phyloP scores from a whole-genome alignment of 2,797 vertebrate species.

The Gymnothorax javanicus region DNA sequence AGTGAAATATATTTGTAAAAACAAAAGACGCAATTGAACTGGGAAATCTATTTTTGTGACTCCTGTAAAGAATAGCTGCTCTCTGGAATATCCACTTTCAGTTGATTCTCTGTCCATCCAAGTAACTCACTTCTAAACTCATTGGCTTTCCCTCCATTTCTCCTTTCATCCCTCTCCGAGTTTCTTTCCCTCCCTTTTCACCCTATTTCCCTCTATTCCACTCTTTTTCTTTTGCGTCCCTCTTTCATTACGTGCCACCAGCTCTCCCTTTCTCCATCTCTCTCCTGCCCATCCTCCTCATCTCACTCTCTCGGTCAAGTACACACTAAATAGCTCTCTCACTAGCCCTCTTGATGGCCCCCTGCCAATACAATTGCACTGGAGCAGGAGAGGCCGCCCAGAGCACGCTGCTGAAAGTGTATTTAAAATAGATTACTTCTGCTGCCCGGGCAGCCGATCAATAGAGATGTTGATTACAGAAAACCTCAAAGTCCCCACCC shows the following conservation, averaged over 20 bases:
- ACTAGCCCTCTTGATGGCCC: slow-evolving; percentile 49
- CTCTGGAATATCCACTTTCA: neutral
- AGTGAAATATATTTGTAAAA: neutral
- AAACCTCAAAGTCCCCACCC: slow-evolving; percentile 76
- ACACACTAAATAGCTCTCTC: slow-evolving; percentile 19
- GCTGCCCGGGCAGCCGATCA: slow-evolving; percentile 77
- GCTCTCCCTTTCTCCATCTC: neutral
- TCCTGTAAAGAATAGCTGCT: neutral
- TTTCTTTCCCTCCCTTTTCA: neutral
- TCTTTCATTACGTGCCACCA: neutral
- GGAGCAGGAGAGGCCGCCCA: slow-evolving; percentile 37
- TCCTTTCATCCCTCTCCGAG: neutral
- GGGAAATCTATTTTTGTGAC: neutral
- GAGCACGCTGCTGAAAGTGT: slow-evolving; percentile 67
- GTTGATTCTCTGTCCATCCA: neutral
- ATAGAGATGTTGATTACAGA: slow-evolving; percentile 87
- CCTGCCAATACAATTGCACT: slow-evolving; percentile 63
- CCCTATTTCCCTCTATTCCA: neutral
- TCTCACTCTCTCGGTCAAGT: neutral
- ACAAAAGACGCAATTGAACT: neutral
- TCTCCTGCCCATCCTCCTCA: neutral
- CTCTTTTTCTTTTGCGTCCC: neutral
- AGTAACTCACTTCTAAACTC: neutral
- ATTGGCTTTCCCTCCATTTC: neutral
- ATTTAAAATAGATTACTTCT: slow-evolving; percentile 93